phyloP scores from a whole-genome alignment of 2,113 vertebrate species.

The Lamprologus callipterus region DNA sequence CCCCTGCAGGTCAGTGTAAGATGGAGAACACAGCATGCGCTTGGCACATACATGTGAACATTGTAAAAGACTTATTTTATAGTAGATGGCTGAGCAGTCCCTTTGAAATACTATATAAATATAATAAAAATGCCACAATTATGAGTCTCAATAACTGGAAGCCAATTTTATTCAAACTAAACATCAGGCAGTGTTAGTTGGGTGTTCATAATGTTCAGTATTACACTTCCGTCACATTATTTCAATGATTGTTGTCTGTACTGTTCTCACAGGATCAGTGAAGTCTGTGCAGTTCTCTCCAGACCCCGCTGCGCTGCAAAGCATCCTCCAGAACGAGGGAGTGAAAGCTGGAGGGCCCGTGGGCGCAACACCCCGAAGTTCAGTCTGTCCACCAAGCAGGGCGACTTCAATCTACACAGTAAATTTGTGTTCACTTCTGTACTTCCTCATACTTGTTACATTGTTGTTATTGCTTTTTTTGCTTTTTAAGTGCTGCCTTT shows the following conservation, averaged over 20 bases:
- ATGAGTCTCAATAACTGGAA: not conserved
- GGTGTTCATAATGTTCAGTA: not conserved
- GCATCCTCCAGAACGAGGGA: slow-evolving; percentile 57
- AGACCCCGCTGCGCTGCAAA: slow-evolving; percentile 39
- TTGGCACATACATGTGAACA: not conserved
- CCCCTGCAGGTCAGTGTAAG: slow-evolving; percentile 29
- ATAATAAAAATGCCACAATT: not conserved
- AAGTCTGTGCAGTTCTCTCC: slow-evolving; percentile 48
- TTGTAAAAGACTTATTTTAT: not conserved
- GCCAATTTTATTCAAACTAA: not conserved
- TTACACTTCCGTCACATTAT: fast-evolving
- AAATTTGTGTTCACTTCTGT: not conserved
- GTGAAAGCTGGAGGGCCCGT: slow-evolving; percentile 7
- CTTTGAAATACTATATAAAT: not conserved
- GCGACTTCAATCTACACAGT: slow-evolving; percentile 56
- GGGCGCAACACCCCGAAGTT: slow-evolving; percentile 22
- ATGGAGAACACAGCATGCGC: not conserved
- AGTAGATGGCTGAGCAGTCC: not conserved
- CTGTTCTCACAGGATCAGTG: not conserved
- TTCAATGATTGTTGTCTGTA: not conserved
- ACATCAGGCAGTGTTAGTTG: not conserved
- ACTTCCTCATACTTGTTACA: not conserved
- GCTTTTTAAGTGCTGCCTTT: not conserved
- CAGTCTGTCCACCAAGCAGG: slow-evolving; percentile 36
- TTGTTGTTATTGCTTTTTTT: not conserved